Base-by-base conservation (phyloP, 2,113 vertebrate genomes). In the Gavia stellata region DNA sequence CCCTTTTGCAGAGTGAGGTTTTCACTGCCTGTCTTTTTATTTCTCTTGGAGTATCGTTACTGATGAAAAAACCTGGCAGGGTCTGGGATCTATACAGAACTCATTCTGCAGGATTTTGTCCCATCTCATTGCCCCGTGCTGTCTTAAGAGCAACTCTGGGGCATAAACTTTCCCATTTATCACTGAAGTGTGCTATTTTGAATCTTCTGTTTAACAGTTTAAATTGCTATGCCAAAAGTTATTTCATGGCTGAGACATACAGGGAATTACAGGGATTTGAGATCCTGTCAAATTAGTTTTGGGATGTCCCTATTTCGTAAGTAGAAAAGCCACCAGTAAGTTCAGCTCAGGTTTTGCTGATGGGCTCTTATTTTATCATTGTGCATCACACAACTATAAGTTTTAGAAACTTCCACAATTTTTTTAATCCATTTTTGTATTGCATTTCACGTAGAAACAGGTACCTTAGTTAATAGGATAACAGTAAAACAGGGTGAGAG, bases 1-100 rank as follows among this genome's bases (percentile, higher is more conserved):
- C 86, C 83, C 82, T 92, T 87, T 90, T 62, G 92, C n/a, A 12
- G 70, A 38, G 53, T 53, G 84, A 97, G 85, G 65, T 94, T 97
- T 97, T 96, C 92, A 73, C 67, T 21, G 95, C 75, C 81, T 81
- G 31, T 12, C 45, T 74, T 96, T 94, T 95, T 91, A 81, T 95
- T 96, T 97, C 89, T 96, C 89, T 86, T 77, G 86, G 94, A 94
- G 78, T 91, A 75, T 71, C 26, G 50, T 56, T 92, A 52, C 82
- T 50, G 74, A 36, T 58, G 52, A 89, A 96, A 96, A 96, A 97
- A 44, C 17, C 89, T 73, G 87, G 65, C 70, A 77, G 80, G 62
- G 68, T 87, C 92, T 77, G 75, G 73, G 49, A 36, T 84, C 49
- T 78, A 23, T 52, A 81, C 86, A 95, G 95, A 89, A 40, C 75